Evolutionary conservation across 2,797 vertebrate species (phyloP).

Genomic region (Thamnophis elegans): DNA sequence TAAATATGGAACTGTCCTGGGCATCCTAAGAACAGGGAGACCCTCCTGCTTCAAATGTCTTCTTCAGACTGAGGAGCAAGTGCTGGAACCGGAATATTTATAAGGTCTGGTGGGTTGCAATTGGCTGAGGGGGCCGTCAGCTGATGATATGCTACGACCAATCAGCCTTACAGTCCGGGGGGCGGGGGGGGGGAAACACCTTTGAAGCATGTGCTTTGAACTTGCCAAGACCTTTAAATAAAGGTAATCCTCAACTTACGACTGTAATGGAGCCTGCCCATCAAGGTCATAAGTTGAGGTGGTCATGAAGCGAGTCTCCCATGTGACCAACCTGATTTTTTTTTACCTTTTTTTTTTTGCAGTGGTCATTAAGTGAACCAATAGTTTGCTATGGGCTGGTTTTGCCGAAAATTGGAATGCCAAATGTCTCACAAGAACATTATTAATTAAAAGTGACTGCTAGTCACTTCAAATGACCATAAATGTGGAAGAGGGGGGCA

Average conservation of each 20-base stretch:
- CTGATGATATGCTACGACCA: neutral
- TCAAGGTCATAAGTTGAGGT: neutral
- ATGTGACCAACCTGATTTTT: neutral
- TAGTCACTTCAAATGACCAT: too few relatives aligned
- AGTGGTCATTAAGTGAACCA: neutral
- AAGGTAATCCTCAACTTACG: neutral
- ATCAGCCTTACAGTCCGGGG: neutral
- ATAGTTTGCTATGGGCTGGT: neutral
- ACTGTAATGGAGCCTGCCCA: neutral
- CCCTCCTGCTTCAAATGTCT: neutral
- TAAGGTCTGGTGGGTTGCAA: neutral
- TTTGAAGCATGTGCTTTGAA: neutral
- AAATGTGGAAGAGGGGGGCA: too few relatives aligned
- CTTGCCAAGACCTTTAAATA: neutral
- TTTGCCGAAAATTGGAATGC: too few relatives aligned
- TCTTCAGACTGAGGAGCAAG: neutral
- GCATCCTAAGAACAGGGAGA: neutral
- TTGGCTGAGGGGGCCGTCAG: neutral
- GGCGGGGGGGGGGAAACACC: too few relatives aligned
- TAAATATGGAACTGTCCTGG: neutral
- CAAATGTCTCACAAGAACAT: too few relatives aligned
- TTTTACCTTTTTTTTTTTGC: neutral
- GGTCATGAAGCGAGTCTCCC: neutral
- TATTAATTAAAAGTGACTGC: too few relatives aligned
- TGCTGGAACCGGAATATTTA: neutral